Percentiles rank a stretch among this genome's conserved stretches.
Conservation (phyloP, 2,797 vertebrate genomes). For the Anas capensis region DNA sequence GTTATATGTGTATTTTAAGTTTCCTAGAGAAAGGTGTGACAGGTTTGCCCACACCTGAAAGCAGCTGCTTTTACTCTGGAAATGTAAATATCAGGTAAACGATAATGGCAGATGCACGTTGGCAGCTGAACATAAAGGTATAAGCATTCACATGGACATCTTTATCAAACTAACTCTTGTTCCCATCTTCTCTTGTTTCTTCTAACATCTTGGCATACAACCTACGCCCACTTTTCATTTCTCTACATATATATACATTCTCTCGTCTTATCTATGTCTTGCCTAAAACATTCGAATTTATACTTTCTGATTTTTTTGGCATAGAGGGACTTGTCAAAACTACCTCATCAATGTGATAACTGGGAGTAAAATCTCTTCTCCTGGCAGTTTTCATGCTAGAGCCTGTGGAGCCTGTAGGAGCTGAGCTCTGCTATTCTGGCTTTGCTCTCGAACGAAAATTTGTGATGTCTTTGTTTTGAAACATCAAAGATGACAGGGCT, state of each 20-base stretch:
- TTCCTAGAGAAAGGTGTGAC: not conserved
- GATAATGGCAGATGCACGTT: not conserved
- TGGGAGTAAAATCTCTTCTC: too few species aligned
- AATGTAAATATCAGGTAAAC: not conserved
- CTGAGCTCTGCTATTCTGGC: too few species aligned
- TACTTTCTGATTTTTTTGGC: not conserved
- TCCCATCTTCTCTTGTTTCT: too few species aligned
- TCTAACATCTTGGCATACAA: too few species aligned
- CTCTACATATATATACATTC: not conserved
- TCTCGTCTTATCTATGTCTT: not conserved
- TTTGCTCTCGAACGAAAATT: too few species aligned
- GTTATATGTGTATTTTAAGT: not conserved
- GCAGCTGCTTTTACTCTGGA: not conserved
- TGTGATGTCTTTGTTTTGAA: too few species aligned
- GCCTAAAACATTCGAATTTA: not conserved
- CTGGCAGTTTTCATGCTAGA: too few species aligned
- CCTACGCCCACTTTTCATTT: too few species aligned
- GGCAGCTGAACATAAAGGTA: not conserved
- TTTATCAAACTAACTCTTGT: not conserved
- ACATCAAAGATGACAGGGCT: too few species aligned
- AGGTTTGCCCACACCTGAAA: not conserved
- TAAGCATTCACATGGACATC: not conserved
- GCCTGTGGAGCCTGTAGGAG: too few species aligned
- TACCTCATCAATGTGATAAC: too few species aligned
- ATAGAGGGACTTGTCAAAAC: too few species aligned